phyloP scores from a whole-genome alignment of 2,113 vertebrate species.

The Narcine bancroftii region DNA sequence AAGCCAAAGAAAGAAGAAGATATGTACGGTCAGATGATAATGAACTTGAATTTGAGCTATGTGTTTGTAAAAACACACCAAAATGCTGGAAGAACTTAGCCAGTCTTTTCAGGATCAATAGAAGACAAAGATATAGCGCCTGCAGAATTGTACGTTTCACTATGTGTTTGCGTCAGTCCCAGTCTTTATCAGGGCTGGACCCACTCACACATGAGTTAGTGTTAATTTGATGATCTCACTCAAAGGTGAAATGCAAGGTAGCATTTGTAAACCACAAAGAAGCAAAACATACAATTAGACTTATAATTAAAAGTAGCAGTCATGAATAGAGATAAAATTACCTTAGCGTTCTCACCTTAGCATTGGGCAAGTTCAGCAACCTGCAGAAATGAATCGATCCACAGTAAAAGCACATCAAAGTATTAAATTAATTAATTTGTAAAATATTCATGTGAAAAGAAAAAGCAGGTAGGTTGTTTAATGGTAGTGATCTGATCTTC shows the following conservation, averaged over 20 bases:
- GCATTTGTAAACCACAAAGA: background rate
- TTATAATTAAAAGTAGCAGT: background rate
- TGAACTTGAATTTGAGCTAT: no score
- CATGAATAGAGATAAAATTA: background rate
- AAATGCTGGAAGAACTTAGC: no score
- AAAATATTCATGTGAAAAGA: background rate
- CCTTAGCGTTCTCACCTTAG: background rate
- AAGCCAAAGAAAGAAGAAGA: no score
- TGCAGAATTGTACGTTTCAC: no score
- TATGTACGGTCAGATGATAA: no score
- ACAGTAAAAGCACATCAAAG: background rate
- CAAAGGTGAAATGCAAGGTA: background rate
- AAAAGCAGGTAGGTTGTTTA: background rate
- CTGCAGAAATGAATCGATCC: background rate
- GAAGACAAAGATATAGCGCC: no score
- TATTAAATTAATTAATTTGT: background rate
- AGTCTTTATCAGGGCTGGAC: background rate
- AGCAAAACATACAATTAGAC: background rate
- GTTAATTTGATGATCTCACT: background rate
- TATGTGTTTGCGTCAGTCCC: no score
- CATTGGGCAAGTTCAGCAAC: background rate
- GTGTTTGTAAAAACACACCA: no score
- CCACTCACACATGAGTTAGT: background rate
- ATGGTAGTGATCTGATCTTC: background rate
- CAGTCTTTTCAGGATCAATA: no score